Conservation (phyloP, 2,113 vertebrate species). For the Cavia aperea region DNA sequence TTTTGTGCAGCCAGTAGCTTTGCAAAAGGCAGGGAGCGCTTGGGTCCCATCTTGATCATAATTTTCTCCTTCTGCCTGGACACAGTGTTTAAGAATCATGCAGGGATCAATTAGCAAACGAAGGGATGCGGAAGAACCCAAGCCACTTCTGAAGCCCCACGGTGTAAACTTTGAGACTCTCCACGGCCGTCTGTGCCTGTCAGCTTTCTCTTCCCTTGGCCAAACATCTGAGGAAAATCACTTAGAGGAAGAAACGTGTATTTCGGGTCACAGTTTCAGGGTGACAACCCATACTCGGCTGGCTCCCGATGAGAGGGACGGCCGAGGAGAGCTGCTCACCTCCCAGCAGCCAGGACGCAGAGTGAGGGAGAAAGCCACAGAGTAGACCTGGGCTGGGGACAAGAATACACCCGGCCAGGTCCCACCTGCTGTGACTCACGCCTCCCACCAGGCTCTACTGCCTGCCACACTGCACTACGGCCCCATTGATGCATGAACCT, state of each 20-base stretch:
- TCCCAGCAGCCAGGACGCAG: neutral
- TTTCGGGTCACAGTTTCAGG: neutral
- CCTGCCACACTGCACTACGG: neutral
- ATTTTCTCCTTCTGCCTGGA: neutral
- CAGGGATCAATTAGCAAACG: neutral
- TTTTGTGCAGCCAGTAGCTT: accelerated
- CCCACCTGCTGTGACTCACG: neutral
- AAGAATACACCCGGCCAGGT: neutral
- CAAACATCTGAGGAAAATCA: neutral
- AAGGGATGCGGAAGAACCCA: neutral
- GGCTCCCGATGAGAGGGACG: neutral
- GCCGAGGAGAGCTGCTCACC: neutral
- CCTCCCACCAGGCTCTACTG: neutral
- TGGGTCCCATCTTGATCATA: neutral
- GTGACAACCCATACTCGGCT: neutral
- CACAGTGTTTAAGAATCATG: neutral
- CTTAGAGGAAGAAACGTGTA: neutral
- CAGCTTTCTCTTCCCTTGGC: neutral
- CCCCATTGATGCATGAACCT: neutral
- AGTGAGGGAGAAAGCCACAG: neutral
- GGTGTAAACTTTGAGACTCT: neutral
- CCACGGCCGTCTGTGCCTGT: neutral
- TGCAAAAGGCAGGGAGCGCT: neutral
- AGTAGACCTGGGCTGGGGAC: neutral
- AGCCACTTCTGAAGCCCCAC: neutral